These are phyloP conservation scores for Liodrosophila aerea DNA, from an alignment of 2,888 invertebrate species.

Conservation along the genomic window DNA sequence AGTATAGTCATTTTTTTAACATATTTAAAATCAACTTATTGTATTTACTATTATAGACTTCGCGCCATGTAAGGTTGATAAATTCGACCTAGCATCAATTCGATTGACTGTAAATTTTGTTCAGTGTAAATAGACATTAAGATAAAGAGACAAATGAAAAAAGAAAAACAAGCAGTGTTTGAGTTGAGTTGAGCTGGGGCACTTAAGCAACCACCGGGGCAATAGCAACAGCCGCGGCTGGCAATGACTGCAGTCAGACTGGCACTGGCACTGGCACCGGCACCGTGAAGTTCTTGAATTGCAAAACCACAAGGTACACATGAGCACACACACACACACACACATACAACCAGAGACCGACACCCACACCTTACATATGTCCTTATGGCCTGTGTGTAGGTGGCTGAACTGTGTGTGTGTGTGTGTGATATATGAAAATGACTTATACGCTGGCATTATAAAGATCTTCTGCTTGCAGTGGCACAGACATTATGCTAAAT, in stretches of 20 bases:
- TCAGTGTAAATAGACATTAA: too few relatives aligned
- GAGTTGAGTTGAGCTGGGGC: conserved; percentile 48
- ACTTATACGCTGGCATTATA: not conserved
- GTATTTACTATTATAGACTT: too few relatives aligned
- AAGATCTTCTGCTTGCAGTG: not conserved
- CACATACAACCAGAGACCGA: conserved; percentile 10
- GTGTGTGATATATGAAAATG: not conserved
- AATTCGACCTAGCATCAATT: too few relatives aligned
- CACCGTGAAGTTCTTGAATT: conserved; percentile 58
- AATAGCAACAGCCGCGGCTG: conserved; percentile 44
- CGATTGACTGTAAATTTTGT: too few relatives aligned
- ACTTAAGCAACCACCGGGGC: conserved; percentile 54
- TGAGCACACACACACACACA: conserved; percentile 11
- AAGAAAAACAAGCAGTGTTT: conserved; percentile 29
- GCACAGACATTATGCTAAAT: not conserved
- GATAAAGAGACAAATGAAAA: conserved; percentile 22
- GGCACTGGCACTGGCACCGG: not conserved
- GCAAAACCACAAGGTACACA: conserved; percentile 65
- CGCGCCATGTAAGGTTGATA: too few relatives aligned
- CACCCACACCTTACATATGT: conserved; percentile 63
- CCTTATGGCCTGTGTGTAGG: conserved; percentile 30
- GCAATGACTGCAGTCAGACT: conserved; percentile 20
- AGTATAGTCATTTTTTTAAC: too few relatives aligned
- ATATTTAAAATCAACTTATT: too few relatives aligned
- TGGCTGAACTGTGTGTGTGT: conserved; percentile 27